Percentiles rank a stretch among this genome's conserved stretches.
phyloP scores from a whole-genome alignment of 2,797 vertebrate genomes.

The Intellagama lesueurii region DNA sequence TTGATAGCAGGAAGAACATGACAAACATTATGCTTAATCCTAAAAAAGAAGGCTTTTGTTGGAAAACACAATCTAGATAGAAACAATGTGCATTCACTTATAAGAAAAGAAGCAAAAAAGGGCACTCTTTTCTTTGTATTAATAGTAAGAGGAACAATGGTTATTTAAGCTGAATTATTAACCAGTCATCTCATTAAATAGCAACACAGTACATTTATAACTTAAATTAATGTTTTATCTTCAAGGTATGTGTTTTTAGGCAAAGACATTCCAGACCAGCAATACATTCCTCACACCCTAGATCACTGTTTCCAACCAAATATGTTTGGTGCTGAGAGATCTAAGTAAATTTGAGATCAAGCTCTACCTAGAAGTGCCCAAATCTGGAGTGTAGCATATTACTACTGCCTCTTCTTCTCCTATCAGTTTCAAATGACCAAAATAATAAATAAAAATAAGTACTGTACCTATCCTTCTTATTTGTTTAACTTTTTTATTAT shows the following conservation, averaged over 20 bases:
- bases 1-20: not conserved
- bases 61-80: not conserved
- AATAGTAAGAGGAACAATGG: conserved; percentile 18
- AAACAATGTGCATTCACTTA: not conserved
- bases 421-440: not conserved
- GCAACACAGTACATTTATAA: conserved; percentile 31
- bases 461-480: not conserved
- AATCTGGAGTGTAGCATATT: not conserved
- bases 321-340: not conserved
- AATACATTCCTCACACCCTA: not conserved
- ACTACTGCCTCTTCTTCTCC: not conserved
- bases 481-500: not conserved
- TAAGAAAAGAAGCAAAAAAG: not conserved
- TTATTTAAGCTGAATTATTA: not conserved
- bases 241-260: conserved; percentile 18
- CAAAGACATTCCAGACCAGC: not conserved
- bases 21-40: not conserved
- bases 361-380: not conserved
- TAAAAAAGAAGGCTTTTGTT: not conserved
- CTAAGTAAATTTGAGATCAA: not conserved
- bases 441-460: not conserved
- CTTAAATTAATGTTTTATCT: conserved; percentile 42
- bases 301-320: not conserved
- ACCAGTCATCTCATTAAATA: conserved; percentile 11
- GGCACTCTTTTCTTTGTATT: conserved; percentile 13